These are phyloP conservation scores for Stictonetta naevosa DNA, from an alignment of 2,113 vertebrate genomes.

Conservation along the genomic window DNA sequence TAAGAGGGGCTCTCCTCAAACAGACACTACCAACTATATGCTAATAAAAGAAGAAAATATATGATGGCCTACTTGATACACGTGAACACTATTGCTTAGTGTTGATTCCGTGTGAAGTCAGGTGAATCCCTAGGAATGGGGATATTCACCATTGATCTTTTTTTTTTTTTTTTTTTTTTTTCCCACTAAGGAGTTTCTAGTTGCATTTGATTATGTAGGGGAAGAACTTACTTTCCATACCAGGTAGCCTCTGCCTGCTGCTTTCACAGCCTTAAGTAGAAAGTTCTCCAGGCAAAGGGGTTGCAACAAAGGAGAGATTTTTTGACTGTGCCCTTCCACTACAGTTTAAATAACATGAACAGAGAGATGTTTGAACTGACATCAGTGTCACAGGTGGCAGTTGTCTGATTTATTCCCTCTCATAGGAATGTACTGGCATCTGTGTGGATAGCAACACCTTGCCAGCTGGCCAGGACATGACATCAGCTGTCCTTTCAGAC, in stretches of 20 bases:
- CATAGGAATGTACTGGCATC: slow-evolving; percentile 8
- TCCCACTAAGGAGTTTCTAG: neutral
- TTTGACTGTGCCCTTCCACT: neutral
- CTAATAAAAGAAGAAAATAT: neutral
- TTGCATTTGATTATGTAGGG: neutral
- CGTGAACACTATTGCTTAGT: neutral
- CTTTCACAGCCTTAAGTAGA: neutral
- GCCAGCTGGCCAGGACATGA: slow-evolving; percentile 65
- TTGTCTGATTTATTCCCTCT: slow-evolving; percentile 40
- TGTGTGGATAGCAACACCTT: slow-evolving; percentile 1
- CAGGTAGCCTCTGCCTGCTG: rapidly evolving
- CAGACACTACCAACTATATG: neutral
- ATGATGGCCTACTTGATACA: neutral
- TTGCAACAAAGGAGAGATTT: neutral
- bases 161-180: neutral
- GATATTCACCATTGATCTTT: neutral
- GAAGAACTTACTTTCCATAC: neutral
- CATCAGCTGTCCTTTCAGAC: slow-evolving; percentile 49
- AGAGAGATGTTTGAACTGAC: neutral
- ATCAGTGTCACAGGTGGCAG: slow-evolving; percentile 35
- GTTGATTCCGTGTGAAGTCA: neutral
- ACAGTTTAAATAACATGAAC: neutral
- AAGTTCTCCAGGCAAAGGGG: neutral
- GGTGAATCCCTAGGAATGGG: neutral
- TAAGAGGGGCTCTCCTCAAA: neutral